Percentiles rank a stretch among this genome's conserved stretches.
Conservation (phyloP, 53 echinoderm and acorn worm genomes). For the Paracentrotus lividus region DNA sequence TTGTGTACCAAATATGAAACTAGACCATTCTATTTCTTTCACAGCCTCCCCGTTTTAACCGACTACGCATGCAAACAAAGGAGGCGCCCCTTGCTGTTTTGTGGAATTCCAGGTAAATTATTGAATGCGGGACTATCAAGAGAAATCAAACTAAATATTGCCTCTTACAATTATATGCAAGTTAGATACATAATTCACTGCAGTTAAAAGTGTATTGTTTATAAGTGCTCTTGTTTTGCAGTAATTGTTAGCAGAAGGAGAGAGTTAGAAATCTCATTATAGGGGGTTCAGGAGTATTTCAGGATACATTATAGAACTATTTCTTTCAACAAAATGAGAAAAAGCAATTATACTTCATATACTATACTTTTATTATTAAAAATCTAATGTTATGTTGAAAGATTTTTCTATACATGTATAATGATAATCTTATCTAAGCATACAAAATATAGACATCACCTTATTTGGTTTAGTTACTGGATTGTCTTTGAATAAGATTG, state of each 20-base stretch:
- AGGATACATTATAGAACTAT: neutral
- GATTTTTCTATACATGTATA: too few relatives aligned
- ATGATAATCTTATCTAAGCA: too few relatives aligned
- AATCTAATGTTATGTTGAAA: too few relatives aligned
- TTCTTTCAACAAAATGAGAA: too few relatives aligned
- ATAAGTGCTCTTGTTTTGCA: neutral
- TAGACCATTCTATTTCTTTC: neutral
- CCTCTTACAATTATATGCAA: neutral
- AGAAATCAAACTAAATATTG: neutral
- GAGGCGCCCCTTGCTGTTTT: slow-evolving; percentile 98
- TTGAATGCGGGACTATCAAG: neutral
- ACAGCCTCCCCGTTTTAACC: slow-evolving; percentile 97
- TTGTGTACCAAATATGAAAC: slow-evolving; percentile 9
- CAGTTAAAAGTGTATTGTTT: neutral
- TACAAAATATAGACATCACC: too few relatives aligned
- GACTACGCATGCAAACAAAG: slow-evolving; percentile 99
- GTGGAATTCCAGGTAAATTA: slow-evolving; percentile 98
- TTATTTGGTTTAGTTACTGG: too few relatives aligned
- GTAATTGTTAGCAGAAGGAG: neutral
- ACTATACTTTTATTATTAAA: too few relatives aligned
- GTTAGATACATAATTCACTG: neutral
- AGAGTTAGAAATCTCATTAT: neutral
- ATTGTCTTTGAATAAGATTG: neutral
- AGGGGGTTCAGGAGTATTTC: neutral
- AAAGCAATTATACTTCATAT: too few relatives aligned